Percentiles rank a stretch among this genome's conserved stretches.
phyloP scores from a whole-genome alignment of 2,113 vertebrate species.

The Machaerirhynchus nigripectus region DNA sequence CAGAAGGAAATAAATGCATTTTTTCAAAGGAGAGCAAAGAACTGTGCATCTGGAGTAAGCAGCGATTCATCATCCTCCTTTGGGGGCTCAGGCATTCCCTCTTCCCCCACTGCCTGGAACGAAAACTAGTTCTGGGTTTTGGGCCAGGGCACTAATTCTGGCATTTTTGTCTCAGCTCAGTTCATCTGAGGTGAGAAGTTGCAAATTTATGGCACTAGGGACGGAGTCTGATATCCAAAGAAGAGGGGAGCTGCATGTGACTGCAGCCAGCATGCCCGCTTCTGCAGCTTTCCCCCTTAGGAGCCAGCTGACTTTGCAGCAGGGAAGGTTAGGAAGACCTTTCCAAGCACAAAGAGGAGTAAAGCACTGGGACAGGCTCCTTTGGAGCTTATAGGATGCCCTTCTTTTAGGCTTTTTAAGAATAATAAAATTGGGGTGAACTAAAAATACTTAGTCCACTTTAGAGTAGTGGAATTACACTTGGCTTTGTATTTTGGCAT shows the following conservation, averaged over 20 bases:
- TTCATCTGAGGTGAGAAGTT: not conserved
- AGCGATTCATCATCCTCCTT: not conserved
- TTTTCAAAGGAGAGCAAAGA: not conserved
- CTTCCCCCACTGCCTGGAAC: not conserved
- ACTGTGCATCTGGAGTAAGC: not conserved
- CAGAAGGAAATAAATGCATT: not conserved
- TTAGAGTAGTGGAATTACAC: not conserved
- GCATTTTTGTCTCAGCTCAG: not conserved
- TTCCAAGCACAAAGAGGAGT: not conserved
- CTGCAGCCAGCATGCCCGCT: not conserved
- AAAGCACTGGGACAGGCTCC: not conserved
- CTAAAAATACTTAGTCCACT: not conserved
- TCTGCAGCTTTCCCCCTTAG: constrained; percentile 30
- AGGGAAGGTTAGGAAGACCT: constrained; percentile 45
- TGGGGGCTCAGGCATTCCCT: not conserved
- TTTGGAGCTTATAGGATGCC: not conserved
- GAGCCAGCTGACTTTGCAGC: constrained; percentile 50
- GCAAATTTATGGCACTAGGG: not conserved
- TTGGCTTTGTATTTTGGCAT: not conserved
- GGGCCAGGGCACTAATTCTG: not conserved
- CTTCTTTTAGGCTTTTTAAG: not conserved
- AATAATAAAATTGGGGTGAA: not conserved
- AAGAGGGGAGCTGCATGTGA: not conserved
- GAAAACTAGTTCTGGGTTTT: not conserved
- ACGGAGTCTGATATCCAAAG: not conserved